Percentiles rank a stretch among this genome's conserved stretches.
phyloP scores from a whole-genome alignment of 2,113 vertebrate species.

The Phodopus roborovskii region DNA sequence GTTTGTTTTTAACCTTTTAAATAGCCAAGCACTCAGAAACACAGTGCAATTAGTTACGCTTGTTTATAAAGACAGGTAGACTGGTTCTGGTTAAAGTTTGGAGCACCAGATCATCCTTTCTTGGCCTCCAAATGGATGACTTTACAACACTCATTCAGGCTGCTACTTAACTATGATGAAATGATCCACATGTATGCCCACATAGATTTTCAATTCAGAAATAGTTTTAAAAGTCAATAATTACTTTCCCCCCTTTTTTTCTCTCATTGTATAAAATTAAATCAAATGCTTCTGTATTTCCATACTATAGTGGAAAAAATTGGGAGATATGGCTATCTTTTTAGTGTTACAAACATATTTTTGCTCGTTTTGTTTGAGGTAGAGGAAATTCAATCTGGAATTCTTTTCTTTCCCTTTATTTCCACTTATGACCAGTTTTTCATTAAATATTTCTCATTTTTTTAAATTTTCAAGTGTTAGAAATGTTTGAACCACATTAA shows the following conservation, averaged over 20 bases:
- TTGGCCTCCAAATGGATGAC: background rate
- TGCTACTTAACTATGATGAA: slow-evolving; percentile 54
- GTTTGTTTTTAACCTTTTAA: slow-evolving; percentile 50
- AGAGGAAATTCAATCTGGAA: background rate
- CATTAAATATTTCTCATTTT: slow-evolving; percentile 20
- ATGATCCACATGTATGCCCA: background rate
- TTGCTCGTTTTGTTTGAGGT: slow-evolving; percentile 21
- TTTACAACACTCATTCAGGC: slow-evolving; percentile 58
- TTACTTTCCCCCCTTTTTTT: slow-evolving; percentile 25
- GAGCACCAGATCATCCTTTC: too few relatives aligned
- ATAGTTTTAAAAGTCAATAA: slow-evolving; percentile 56
- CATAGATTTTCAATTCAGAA: slow-evolving; percentile 15
- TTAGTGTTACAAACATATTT: slow-evolving; percentile 48
- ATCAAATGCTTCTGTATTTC: slow-evolving; percentile 67
- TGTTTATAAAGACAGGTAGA: background rate
- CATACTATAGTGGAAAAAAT: background rate
- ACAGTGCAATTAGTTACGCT: background rate
- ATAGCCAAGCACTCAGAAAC: slow-evolving; percentile 10
- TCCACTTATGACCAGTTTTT: slow-evolving; percentile 38
- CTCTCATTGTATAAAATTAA: background rate
- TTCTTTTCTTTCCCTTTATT: slow-evolving; percentile 33
- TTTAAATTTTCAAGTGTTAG: slow-evolving; percentile 5
- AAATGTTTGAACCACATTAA: slow-evolving; percentile 57
- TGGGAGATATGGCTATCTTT: background rate
- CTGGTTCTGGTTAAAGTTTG: background rate